Base-by-base conservation (phyloP, 1,140 invertebrate species). In the Muscidifurax raptorellus region DNA sequence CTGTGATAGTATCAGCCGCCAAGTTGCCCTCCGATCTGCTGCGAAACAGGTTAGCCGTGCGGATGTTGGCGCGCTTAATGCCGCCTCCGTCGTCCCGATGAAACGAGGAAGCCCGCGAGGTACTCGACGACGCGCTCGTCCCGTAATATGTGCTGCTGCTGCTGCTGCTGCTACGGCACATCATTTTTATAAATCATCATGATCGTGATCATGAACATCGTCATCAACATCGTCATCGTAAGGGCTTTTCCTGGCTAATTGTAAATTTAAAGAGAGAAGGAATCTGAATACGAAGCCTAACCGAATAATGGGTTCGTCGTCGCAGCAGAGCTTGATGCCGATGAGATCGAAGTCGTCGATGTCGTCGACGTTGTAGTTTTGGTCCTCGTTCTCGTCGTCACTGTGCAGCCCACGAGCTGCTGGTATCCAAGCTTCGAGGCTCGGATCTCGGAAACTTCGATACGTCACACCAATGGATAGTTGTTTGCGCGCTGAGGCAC, bases 401-500 rank as follows among this genome's bases (percentile, higher is more conserved):
- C 72, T n/a, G n/a, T n/a, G 77, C 66, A 75, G 74, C 6, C 64
- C 64, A 0, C 10, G 52, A 6, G 71, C 86, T 3, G 40, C 36
- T 10, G 90, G 90, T 22, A 92, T 90, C 91, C 92, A 92, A 40
- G 90, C 89, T 80, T 93, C 91, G 28, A 92, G 87, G 15, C 92
- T 92, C 22, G 93, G 93, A 83, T 94, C 93, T n/a, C 91, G 91
- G 87, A 94, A 94, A 86, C 93, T 94, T 59, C 90, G 90, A 86
- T 94, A 94, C 30, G 93, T 94, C 76, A 93, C 93, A 0, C 52
- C 80, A 15, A 40, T 28, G 25, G 92, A 92, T 40, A 93, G 89
- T 10, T 40, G 36, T 82, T 91, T 92, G 84, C 89, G 91, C 52
- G 36, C 36, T 81, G 89, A 86, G 1, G 91, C 87, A 71, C 89